A percentile compares a stretch with the other conserved stretches of the same genome.
phyloP scores from a whole-genome alignment of 2,888 invertebrate species.

The Yponomeuta sedellus region DNA sequence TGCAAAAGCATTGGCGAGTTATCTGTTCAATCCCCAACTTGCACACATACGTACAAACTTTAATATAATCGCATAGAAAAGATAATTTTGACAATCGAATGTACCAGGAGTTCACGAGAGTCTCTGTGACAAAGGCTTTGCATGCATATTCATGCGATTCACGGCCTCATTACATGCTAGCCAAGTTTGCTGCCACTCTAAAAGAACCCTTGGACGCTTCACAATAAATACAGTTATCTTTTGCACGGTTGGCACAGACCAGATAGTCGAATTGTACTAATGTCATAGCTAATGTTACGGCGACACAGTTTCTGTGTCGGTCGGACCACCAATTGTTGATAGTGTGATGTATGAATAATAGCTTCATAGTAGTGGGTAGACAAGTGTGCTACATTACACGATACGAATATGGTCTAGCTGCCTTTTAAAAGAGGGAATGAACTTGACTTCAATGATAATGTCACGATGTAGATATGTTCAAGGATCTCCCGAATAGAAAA shows the following conservation, averaged over 20 bases:
- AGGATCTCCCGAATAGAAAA: no score
- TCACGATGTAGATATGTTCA: neutral
- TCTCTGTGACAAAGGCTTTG: constrained; percentile 47
- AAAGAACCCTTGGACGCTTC: neutral
- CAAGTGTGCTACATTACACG: constrained; percentile 1
- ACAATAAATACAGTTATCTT: neutral
- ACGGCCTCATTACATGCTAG: constrained; percentile 38
- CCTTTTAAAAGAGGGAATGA: neutral
- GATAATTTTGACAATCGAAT: constrained; percentile 3
- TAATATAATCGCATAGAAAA: neutral
- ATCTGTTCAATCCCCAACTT: no score
- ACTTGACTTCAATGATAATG: neutral
- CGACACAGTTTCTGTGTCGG: constrained; percentile 6
- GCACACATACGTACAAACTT: neutral
- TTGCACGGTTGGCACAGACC: neutral
- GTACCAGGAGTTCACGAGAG: constrained; percentile 9
- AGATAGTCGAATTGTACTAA: constrained; percentile 9
- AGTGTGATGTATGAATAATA: neutral
- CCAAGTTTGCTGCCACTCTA: neutral
- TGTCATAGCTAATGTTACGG: constrained; percentile 14
- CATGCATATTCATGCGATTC: constrained; percentile 60
- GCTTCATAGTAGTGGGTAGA: neutral
- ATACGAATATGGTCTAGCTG: neutral
- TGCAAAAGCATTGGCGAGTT: no score
- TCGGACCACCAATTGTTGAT: neutral